These are phyloP conservation scores for Eristalis pertinax DNA, from an alignment of 2,888 invertebrate genomes.

Conservation along the genomic window DNA sequence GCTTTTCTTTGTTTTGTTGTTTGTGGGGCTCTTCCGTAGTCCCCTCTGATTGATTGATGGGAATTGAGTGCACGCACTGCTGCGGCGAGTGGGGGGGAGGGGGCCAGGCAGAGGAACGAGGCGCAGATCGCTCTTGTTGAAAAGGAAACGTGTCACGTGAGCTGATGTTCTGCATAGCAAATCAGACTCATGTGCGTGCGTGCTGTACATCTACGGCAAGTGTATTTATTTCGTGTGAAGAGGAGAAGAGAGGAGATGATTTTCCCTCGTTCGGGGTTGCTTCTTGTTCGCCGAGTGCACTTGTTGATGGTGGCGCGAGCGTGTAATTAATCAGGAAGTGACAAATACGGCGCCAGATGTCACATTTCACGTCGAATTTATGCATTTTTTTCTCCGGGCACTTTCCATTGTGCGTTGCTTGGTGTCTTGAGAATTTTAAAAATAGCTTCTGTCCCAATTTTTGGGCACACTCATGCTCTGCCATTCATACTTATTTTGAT, in stretches of 20 bases:
- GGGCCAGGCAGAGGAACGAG: background rate
- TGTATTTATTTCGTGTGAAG: background rate
- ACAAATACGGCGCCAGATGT: conserved; percentile 12
- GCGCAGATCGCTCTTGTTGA: conserved; percentile 46
- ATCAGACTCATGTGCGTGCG: conserved; percentile 54
- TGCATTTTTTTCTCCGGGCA: conserved; percentile 25
- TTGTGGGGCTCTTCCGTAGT: background rate
- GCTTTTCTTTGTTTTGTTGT: background rate
- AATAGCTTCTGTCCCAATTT: background rate
- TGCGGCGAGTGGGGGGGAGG: no score
- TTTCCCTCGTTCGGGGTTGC: background rate
- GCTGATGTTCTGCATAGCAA: conserved; percentile 62
- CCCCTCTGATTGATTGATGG: conserved; percentile 56
- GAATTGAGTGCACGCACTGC: conserved; percentile 41
- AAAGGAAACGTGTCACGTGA: conserved; percentile 68
- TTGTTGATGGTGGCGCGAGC: background rate
- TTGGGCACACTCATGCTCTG: background rate
- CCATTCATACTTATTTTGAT: background rate
- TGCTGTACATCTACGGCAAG: conserved; percentile 59
- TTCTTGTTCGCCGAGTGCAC: no score
- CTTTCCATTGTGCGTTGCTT: background rate
- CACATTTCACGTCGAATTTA: conserved; percentile 1
- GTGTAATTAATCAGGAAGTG: conserved; percentile 37
- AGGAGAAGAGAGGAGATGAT: background rate
- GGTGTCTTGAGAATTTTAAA: background rate